Evolutionary conservation across 2,113 vertebrate genomes (phyloP), one percentile per base, ranked within the genome.

Genomic region (Notarius lentiginosus): DNA sequence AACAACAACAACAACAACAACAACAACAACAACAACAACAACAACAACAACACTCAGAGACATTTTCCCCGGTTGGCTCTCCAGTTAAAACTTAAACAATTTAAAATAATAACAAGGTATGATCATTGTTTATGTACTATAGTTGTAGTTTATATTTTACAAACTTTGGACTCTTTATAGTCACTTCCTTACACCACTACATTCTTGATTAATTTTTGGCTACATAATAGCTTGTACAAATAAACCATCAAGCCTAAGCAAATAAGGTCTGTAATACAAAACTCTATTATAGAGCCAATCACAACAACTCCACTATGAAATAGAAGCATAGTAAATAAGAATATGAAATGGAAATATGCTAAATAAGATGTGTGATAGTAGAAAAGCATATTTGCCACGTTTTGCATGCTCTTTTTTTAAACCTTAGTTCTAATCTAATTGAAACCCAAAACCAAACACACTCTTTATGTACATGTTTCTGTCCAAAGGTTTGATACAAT

Each of bases 201-300:
- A 79, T 51, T 75, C 72, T 63, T 41, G n/a, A 70, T 41, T 47
- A 20, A 60, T 58, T 24, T 15, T 24, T 75, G 30, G 14, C 12
- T 41, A 75, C 22, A 1, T 75, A 75, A 84, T 73, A 84, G 41
- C 12, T n/a, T 76, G 15, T 58, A n/a, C 12, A 75, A 51, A 49
- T 7, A 61, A 61, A 56, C 68, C 3, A 49, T 79, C 47, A 85
- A 77, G 10, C 7, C 47, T 84, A 75, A 61, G 70, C 84, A 85
- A 85, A 85, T 77, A 30, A 51, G 58, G 24, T 30, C 11, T 34
- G 20, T 30, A 22, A 53, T 65, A 56, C 55, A 75, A 49, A 77
- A 4, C 5, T 27, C 49, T 53, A 20, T 75, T n/a, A n/a, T 53
- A 24, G 73, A 18, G 22, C 24, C 7, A 7, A 76, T 75, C 41